Evolutionary conservation across 2,113 vertebrate species (phyloP), one percentile per base, ranked within the genome.

Genomic region (Zapornia atra): DNA sequence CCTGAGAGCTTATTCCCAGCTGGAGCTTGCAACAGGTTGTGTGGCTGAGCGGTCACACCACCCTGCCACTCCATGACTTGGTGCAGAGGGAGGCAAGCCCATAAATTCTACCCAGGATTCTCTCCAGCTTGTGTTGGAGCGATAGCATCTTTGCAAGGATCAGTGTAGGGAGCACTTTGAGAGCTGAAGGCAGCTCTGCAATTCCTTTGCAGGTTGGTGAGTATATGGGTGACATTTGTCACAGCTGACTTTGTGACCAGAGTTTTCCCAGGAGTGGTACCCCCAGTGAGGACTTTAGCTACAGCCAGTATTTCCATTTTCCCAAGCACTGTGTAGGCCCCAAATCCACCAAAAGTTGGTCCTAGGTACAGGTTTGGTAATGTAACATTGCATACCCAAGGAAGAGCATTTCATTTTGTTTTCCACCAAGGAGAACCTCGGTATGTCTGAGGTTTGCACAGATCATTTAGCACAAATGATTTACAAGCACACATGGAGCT

Each of bases 321-420:
- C 53, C 7, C 7, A 70, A 86, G 28, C 51, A 26, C 17, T 21
- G 10, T 16, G 20, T 61, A 57, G 48, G 15, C 31, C 18, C 9
- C 19, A 16, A 4, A 7, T 57, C 75, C 42, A 92, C 56, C 51
- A 46, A 15, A 78, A 66, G 29, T 42, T 64, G 10, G 11, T 51
- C 44, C 33, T 36, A n/a, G 21, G 13, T 54, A 26, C 9, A 24
- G 31, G 54, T 82, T 93, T 84, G 36, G 44, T 60, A 66, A 36
- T 5, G 20, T 59, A 50, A 15, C 0, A 0, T 68, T 78, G 60
- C 22, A 28, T 33, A 34, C 11, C 34, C 46, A 28, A 69, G 29
- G 38, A 70, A 71, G 31, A 54, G 20, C 40, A 54, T 76, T 79
- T 69, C 44, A 10, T 65, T 86, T 51, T 22, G 40, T 60, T 76